Base-by-base conservation (phyloP, 2,888 invertebrate genomes). In the Cinara cedri region DNA sequence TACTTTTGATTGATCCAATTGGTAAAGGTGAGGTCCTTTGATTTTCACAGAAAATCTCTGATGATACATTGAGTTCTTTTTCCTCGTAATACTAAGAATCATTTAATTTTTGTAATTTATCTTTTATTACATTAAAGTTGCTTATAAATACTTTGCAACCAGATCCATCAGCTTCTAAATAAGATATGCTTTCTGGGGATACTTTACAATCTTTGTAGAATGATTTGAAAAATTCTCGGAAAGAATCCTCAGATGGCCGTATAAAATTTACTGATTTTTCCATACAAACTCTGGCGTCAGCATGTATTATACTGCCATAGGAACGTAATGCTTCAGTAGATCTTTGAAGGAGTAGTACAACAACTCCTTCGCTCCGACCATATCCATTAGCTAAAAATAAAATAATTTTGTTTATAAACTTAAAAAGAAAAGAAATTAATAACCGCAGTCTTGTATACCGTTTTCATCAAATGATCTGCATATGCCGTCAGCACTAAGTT, bases 1-100 rank as follows among this genome's bases (percentile, higher is more conserved):
- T 98, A 42, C 97, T 96, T 86, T 99, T 98, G 0, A 97, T 94
- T 0, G 97, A 97, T 24, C 98, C 98, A 84, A 98, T 91, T 60
- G 96, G 87, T 72, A 99, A 88, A 11, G 97, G 96, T 46, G 87
- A 87, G 1, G 46, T 81, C 8, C 81, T 62, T 81, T 89, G 87
- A 82, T 91, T 91, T 85, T 91, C 90, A 87, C 96, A 96, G 87
- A 97, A 96, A 81, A 95, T 89, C 82, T 96, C 94, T 0, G 93
- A 92, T 83, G 98, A 95, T 0, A 96, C 93, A 86, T 97, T 96
- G 1, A 97, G 91, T 87, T 98, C 98, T 85, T 97, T 80, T 80
- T 81, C 74, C 65, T 82, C 82, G 10, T 72, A 65, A 68, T 80
- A 80, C 82, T 82, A 62, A 51, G 65, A 14, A 46, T 46, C 19